Percentiles rank a stretch among this genome's conserved stretches.
Evolutionary conservation across 2,888 invertebrate genomes (phyloP).

Genomic region (Celastrina argiolus): DNA sequence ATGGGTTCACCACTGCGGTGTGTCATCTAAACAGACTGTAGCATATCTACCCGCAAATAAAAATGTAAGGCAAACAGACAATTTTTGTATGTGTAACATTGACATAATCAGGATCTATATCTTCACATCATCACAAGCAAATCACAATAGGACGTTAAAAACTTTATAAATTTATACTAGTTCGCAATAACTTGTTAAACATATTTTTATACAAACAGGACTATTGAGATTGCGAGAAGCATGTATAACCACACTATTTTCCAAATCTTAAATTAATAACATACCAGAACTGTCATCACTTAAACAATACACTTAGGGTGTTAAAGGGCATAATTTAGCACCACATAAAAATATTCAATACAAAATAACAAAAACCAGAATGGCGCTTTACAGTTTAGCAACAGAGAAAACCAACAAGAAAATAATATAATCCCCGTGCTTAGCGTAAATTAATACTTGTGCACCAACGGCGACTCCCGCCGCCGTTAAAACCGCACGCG

Average conservation of each 20-base stretch:
- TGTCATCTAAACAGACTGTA: not conserved
- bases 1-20: not conserved
- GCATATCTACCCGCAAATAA: constrained; percentile 12
- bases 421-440: constrained; percentile 42
- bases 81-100: constrained; percentile 1
- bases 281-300: constrained; percentile 50
- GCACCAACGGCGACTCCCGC: constrained; percentile 33
- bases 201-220: not conserved
- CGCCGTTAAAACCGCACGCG: constrained; percentile 25
- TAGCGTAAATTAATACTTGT: constrained; percentile 56
- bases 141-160: constrained; percentile 1
- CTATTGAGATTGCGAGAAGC: constrained; percentile 25
- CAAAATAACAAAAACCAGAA: constrained; percentile 49
- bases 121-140: not conserved
- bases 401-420: constrained; percentile 37
- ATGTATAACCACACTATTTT: not conserved
- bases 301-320: constrained; percentile 64
- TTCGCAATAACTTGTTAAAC: constrained; percentile 19
- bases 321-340: constrained; percentile 59
- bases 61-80: not conserved
- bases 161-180: constrained; percentile 15
- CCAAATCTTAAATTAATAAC: constrained; percentile 23
- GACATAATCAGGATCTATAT: constrained; percentile 9
- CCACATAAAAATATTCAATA: constrained; percentile 61
- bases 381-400: constrained; percentile 46